Base-by-base conservation (phyloP, 2,797 vertebrate species). In the Neoniphon sammara region DNA sequence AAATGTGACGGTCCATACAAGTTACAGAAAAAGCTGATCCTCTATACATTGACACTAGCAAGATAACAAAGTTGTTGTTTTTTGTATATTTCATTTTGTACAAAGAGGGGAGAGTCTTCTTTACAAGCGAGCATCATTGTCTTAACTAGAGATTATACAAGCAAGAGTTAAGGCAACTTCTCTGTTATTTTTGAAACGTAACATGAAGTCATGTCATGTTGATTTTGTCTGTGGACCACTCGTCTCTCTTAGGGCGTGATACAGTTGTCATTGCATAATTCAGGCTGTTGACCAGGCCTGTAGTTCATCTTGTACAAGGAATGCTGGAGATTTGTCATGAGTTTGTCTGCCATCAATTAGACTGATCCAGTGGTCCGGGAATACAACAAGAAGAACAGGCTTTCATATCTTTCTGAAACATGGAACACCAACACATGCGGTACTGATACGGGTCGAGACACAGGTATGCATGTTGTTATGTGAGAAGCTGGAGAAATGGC, bases 151-250 rank as follows among this genome's bases (percentile, higher is more conserved):
- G 90, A 94, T 91, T 93, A 93, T 92, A 93, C 91, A 94, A 94
- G 94, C 93, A 91, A 94, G 91, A 94, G 88, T 94, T 95, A 95
- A 95, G 94, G 94, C 94, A 94, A 93, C 93, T 92, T 94, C 90
- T 91, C 90, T 89, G 89, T 92, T 93, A 81, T 89, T 91, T 91
- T 82, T 84, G 86, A 92, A 92, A 91, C 88, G 87, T 85, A 89
- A 91, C 89, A 89, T 85, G 83, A 88, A 83, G 88, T 90, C 78
- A 30, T 86, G 87, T 89, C 82, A 73, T 82, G 55, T 85, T 82
- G 70, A 6, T 75, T 86, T 75, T 63, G 74, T 87, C 75, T 74
- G 72, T 75, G 82, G 76, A 80, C 63, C 84, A 65, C 85, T 84
- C 39, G 61, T 89, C 82, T 75, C 75, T 63, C 74, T 79, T 60